Percentiles rank a stretch among this genome's conserved stretches.
Conservation (phyloP, 2,797 vertebrate genomes). For the Falco rusticolus region DNA sequence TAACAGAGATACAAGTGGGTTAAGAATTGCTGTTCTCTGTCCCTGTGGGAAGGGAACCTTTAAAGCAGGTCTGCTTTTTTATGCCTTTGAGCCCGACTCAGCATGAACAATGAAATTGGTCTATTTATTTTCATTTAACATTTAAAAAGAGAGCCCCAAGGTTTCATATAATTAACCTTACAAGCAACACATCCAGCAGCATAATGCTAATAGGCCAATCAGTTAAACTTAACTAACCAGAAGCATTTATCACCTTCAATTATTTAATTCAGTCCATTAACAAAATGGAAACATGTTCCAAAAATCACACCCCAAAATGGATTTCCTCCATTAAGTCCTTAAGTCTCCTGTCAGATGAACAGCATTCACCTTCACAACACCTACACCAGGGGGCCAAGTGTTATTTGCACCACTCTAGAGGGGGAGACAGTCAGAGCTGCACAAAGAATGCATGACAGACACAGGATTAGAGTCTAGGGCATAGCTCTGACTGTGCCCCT, state of each 20-base stretch:
- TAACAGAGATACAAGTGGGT: neutral
- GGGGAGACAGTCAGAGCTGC: neutral
- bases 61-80: neutral
- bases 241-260: conserved; percentile 18
- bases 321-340: neutral
- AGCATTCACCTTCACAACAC: neutral
- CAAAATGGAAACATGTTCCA: neutral
- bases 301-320: neutral
- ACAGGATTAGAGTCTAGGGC: neutral
- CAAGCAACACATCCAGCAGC: conserved; percentile 13
- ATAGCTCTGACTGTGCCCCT: neutral
- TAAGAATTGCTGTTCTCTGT: neutral
- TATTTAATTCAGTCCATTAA: neutral
- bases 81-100: neutral
- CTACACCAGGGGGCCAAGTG: neutral
- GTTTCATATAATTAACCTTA: conserved; percentile 1
- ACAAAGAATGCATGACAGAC: neutral
- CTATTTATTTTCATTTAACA: conserved; percentile 30
- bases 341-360: neutral
- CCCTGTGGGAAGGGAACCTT: neutral
- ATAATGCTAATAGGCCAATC: conserved; percentile 1
- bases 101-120: neutral
- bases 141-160: conserved; percentile 10
- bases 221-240: neutral
- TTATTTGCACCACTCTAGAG: neutral